phyloP scores from a whole-genome alignment of 2,888 invertebrate species.

The Drosophila setosimentum region DNA sequence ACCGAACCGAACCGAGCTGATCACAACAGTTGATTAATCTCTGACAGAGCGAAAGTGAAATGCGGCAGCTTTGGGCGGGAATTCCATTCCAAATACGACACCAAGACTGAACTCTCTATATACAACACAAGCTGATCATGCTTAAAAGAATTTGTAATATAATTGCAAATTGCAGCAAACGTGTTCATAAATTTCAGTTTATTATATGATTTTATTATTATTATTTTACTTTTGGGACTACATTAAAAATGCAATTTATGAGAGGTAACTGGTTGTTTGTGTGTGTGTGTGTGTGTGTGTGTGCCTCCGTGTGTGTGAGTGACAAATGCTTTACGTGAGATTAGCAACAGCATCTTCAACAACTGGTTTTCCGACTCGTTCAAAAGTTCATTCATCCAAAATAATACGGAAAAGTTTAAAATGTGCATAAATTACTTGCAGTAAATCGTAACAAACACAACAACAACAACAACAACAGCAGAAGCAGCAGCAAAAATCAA shows the following conservation, averaged over 20 bases:
- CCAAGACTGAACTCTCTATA: constrained; percentile 23
- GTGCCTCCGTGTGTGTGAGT: constrained; percentile 14
- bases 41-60: constrained; percentile 58
- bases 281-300: constrained; percentile 1
- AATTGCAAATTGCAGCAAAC: constrained; percentile 35
- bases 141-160: constrained; percentile 21
- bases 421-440: constrained; percentile 76
- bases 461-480: constrained; percentile 18
- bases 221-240: constrained; percentile 38
- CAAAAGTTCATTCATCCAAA: constrained; percentile 79
- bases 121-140: constrained; percentile 1
- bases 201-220: constrained; percentile 22
- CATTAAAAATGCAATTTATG: constrained; percentile 71
- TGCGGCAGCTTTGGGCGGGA: constrained; percentile 23
- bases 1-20: constrained; percentile 1
- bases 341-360: constrained; percentile 22
- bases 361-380: constrained; percentile 66
- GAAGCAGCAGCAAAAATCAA: constrained; percentile 24
- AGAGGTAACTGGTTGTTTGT: constrained; percentile 38
- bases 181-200: constrained; percentile 49
- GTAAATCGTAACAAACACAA: constrained; percentile 45
- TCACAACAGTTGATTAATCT: constrained; percentile 58
- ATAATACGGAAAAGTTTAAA: constrained; percentile 82
- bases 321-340: constrained; percentile 34
- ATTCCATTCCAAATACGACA: constrained; percentile 9